A percentile compares a stretch with the other conserved stretches of the same genome.
Conservation (phyloP, 2,113 vertebrate genomes). For the Spea bombifrons region DNA sequence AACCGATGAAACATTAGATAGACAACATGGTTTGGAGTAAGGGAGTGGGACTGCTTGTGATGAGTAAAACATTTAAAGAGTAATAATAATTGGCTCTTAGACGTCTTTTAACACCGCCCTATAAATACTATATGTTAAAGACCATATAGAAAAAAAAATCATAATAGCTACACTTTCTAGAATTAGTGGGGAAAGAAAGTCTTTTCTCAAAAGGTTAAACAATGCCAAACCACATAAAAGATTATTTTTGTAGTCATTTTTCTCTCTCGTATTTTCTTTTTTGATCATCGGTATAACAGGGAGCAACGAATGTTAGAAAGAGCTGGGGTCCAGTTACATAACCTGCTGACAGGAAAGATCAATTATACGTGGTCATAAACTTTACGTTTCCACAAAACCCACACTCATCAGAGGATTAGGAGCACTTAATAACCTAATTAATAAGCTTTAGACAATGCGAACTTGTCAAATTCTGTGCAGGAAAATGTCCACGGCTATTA, state of each 20-base stretch:
- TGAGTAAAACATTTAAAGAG: too few relatives aligned
- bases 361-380: slow-evolving; percentile 54
- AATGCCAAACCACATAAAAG: neutral
- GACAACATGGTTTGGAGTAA: neutral
- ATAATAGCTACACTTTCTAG: too few relatives aligned
- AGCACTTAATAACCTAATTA: slow-evolving; percentile 71
- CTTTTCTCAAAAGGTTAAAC: neutral
- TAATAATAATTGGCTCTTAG: too few relatives aligned
- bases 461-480: slow-evolving; percentile 68
- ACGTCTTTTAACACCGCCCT: too few relatives aligned
- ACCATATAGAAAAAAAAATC: too few relatives aligned
- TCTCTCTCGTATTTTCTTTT: neutral
- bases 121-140: too few relatives aligned
- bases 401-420: slow-evolving; percentile 70
- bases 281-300: neutral
- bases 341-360: slow-evolving; percentile 59
- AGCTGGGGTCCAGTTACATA: slow-evolving; percentile 32
- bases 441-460: slow-evolving; percentile 72
- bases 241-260: too few relatives aligned
- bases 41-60: too few relatives aligned
- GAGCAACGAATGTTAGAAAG: neutral
- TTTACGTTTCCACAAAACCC: slow-evolving; percentile 58
- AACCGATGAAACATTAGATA: neutral
- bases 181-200: too few relatives aligned
- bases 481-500: slow-evolving; percentile 65